Conservation (phyloP, 2,888 invertebrate genomes). For the Ferrisia virgata region DNA sequence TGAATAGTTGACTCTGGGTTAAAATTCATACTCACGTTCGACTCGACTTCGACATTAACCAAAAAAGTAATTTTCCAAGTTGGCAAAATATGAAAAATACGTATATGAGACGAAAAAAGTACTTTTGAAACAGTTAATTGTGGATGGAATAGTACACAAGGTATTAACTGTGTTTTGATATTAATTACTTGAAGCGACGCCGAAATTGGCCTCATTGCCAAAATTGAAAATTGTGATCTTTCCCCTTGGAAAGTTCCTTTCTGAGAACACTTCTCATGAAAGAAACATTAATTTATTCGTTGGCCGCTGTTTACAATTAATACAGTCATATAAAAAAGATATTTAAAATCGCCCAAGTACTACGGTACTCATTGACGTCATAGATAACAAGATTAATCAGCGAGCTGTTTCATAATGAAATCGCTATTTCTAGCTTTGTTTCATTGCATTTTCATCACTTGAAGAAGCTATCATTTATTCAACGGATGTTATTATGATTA, state of each 20-base stretch:
- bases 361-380: slow-evolving; percentile 44
- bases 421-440: slow-evolving; percentile 37
- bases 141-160: slow-evolving; percentile 1
- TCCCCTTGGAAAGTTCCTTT: slow-evolving; percentile 6
- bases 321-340: slow-evolving; percentile 40
- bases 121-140: not conserved
- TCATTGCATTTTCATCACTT: slow-evolving; percentile 23
- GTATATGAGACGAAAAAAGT: not conserved
- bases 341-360: slow-evolving; percentile 37
- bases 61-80: not conserved
- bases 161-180: slow-evolving; percentile 36
- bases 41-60: not conserved
- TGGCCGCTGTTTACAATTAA: slow-evolving; percentile 41
- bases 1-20: not conserved
- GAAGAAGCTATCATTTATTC: slow-evolving; percentile 37
- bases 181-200: slow-evolving; percentile 35
- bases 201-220: slow-evolving; percentile 31
- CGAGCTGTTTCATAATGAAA: slow-evolving; percentile 17
- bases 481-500: slow-evolving; percentile 29
- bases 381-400: slow-evolving; percentile 15
- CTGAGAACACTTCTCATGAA: slow-evolving; percentile 24
- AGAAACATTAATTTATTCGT: slow-evolving; percentile 42
- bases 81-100: not conserved
- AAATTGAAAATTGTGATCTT: slow-evolving; percentile 19
- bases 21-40: not conserved